These are phyloP conservation scores for Cosmia trapezina DNA, from an alignment of 2,888 invertebrate genomes.

Conservation along the genomic window DNA sequence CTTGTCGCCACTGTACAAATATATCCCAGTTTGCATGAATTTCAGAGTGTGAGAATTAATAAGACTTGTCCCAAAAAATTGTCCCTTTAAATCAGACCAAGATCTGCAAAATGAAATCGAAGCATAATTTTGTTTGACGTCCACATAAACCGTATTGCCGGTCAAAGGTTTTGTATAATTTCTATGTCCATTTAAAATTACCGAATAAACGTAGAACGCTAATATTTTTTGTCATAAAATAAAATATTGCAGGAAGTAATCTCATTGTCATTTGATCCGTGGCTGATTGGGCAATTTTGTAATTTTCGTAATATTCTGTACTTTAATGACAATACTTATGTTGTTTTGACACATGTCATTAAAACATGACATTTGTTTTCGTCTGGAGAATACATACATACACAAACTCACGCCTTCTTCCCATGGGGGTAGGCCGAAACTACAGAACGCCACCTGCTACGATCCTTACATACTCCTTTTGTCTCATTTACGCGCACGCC, in stretches of 20 bases:
- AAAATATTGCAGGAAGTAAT: conserved; percentile 60
- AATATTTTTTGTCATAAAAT: conserved; percentile 50
- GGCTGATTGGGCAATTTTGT: conserved; percentile 61
- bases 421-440: too few species aligned
- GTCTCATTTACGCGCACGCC: too few species aligned
- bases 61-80: too few species aligned
- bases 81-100: too few species aligned
- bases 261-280: conserved; percentile 66
- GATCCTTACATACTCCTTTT: too few species aligned
- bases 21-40: too few species aligned
- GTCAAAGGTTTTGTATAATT: conserved; percentile 31
- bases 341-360: conserved; percentile 2
- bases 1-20: too few species aligned
- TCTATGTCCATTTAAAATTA: conserved; percentile 35
- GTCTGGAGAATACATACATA: too few species aligned
- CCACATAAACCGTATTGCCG: background rate
- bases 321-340: conserved; percentile 54
- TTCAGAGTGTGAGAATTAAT: too few species aligned
- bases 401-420: too few species aligned
- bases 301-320: conserved; percentile 51
- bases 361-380: conserved; percentile 5
- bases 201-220: conserved; percentile 17
- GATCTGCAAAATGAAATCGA: background rate
- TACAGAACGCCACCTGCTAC: too few species aligned
- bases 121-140: background rate